phyloP scores from a whole-genome alignment of 2,113 vertebrate genomes.

The Labrus mixtus region DNA sequence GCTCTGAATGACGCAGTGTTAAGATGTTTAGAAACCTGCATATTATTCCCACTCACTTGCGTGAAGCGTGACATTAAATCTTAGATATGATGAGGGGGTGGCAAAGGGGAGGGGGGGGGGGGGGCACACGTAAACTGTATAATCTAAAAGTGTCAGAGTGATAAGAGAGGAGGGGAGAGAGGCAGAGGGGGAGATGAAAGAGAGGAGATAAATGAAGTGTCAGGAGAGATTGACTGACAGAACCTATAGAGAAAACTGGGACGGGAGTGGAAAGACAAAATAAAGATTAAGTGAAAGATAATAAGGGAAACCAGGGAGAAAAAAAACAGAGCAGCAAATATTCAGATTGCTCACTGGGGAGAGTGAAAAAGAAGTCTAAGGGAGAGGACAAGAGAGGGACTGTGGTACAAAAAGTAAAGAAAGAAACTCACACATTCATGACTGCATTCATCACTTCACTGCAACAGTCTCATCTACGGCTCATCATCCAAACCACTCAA shows the following conservation, averaged over 20 bases:
- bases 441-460: neutral
- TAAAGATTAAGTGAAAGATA: constrained; percentile 20
- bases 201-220: constrained; percentile 27
- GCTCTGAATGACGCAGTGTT: constrained; percentile 24
- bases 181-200: neutral
- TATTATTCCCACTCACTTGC: constrained; percentile 24
- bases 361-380: constrained; percentile 11
- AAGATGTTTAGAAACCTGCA: constrained; percentile 33
- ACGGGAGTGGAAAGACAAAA: neutral
- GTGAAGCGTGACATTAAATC: constrained; percentile 40
- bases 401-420: constrained; percentile 16
- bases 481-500: too few relatives aligned
- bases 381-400: neutral
- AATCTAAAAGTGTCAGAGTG: constrained; percentile 52
- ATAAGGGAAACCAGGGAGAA: neutral
- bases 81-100: constrained; percentile 56
- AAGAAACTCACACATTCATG: neutral
- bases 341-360: neutral
- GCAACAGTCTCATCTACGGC: too few relatives aligned
- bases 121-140: constrained; percentile 42
- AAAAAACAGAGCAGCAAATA: constrained; percentile 16
- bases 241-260: neutral
- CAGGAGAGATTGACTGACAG: constrained; percentile 5
- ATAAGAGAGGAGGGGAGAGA: constrained; percentile 27
- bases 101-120: constrained; percentile 23